Conservation (phyloP, 2,113 vertebrate species). For the Natator depressus region DNA sequence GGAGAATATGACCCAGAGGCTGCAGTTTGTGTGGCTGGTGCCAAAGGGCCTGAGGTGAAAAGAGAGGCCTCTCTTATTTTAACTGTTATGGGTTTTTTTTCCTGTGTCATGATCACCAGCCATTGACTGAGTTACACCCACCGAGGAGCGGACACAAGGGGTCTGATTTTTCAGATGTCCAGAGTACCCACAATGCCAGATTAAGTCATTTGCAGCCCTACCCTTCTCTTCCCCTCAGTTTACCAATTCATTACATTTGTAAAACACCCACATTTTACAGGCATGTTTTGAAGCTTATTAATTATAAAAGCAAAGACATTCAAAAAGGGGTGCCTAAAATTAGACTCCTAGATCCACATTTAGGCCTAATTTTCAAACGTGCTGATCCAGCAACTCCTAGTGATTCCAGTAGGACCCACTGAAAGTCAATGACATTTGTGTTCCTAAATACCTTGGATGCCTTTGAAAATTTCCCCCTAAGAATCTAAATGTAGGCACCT, state of each 20-base stretch:
- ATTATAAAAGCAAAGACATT: not conserved
- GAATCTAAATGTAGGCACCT: not conserved
- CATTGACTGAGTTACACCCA: not conserved
- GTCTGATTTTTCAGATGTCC: not conserved
- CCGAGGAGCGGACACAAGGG: not conserved
- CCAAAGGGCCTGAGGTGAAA: not conserved
- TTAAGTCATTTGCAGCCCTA: not conserved
- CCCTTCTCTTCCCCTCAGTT: not conserved
- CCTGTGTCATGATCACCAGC: not conserved
- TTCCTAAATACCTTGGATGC: not conserved
- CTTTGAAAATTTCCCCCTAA: not conserved
- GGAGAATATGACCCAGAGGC: slow-evolving; percentile 21
- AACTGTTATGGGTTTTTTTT: not conserved
- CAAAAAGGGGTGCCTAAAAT: not conserved
- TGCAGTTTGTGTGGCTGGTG: not conserved
- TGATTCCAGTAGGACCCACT: not conserved
- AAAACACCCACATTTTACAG: not conserved
- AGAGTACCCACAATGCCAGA: not conserved
- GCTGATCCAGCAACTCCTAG: not conserved
- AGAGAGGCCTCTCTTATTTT: not conserved
- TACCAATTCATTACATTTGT: not conserved
- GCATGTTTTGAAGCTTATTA: not conserved
- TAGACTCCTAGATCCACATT: not conserved
- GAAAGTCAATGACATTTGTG: not conserved
- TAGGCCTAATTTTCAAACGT: not conserved